Evolutionary conservation across 2,113 vertebrate genomes (phyloP).

Genomic region (Corydoras sp.): DNA sequence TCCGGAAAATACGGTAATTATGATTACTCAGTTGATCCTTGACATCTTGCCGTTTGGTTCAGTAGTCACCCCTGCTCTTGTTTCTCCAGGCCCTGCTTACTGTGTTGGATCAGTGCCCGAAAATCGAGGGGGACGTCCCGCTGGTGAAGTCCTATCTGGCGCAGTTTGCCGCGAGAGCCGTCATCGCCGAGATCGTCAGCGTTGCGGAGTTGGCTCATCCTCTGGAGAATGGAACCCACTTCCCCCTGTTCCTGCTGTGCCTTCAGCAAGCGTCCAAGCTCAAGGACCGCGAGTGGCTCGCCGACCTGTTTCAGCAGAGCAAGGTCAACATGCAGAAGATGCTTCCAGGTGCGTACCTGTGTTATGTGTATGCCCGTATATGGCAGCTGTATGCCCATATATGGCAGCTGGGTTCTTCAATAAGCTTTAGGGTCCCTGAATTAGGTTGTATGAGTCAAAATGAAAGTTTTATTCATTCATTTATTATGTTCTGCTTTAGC

Average conservation of each 20-base stretch:
- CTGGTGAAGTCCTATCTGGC: constrained; percentile 98
- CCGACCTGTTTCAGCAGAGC: constrained; percentile 95
- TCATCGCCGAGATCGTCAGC: constrained; percentile 93
- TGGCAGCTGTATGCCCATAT: no score
- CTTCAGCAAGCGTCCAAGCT: constrained; percentile 94
- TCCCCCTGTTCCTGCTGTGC: constrained; percentile 97
- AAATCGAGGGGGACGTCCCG: constrained; percentile 91
- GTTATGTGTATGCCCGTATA: no score
- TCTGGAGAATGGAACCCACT: constrained; percentile 94
- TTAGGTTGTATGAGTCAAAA: no score
- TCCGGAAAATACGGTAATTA: no score
- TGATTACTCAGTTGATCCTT: no score
- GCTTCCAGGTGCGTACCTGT: constrained; percentile 81
- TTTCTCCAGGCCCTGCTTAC: constrained; percentile 81
- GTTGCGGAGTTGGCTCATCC: constrained; percentile 93
- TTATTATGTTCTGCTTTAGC: no score
- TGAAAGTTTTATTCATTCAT: no score
- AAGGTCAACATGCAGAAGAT: constrained; percentile 99
- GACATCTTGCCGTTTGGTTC: background rate
- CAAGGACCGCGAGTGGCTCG: constrained; percentile 93
- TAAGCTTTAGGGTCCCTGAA: no score
- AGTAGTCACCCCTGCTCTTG: background rate
- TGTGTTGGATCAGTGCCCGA: constrained; percentile 95
- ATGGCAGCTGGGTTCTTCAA: no score
- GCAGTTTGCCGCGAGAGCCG: constrained; percentile 90